These are phyloP conservation scores for Rhyacichthys aspro DNA, from an alignment of 2,797 vertebrate species.

Conservation along the genomic window DNA sequence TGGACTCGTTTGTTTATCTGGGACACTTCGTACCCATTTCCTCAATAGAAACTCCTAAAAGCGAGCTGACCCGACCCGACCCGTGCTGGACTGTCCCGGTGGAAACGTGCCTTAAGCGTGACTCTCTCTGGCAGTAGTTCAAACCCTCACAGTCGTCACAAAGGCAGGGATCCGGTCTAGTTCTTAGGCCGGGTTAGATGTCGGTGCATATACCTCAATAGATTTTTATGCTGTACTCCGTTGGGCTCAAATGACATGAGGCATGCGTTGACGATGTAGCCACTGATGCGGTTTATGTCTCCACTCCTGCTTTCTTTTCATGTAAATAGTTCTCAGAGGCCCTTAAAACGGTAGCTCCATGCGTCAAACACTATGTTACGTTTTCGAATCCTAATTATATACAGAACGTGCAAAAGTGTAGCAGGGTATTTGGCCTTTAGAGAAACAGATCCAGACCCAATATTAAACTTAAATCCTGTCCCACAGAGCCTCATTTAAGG, in stretches of 20 bases:
- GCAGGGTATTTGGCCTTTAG: conserved; percentile 4
- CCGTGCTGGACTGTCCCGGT: not conserved
- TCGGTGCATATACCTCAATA: conserved; percentile 74
- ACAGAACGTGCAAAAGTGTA: conserved; percentile 2
- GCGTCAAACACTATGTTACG: not conserved
- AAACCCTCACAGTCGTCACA: conserved; percentile 37
- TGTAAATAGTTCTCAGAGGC: conserved; percentile 51
- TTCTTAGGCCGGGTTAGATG: conserved; percentile 43
- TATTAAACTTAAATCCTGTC: conserved; percentile 3
- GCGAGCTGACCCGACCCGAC: no score
- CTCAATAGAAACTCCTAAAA: no score
- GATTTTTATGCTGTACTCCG: conserved; percentile 61
- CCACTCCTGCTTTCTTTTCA: not conserved
- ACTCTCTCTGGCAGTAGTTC: conserved; percentile 24
- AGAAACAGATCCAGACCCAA: conserved; percentile 12
- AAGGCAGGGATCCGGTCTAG: conserved; percentile 24
- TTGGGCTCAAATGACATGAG: conserved; percentile 52
- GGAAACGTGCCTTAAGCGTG: not conserved
- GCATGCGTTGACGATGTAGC: conserved; percentile 49
- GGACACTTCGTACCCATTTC: no score
- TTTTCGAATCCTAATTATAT: not conserved
- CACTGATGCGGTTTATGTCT: conserved; percentile 22
- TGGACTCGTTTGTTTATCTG: no score
- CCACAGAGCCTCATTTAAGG: conserved; percentile 27
- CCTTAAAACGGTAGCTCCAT: conserved; percentile 8